These are phyloP conservation scores for Cynodonichthys magdalenae DNA, from an alignment of 2,797 vertebrate species.

Conservation along the genomic window DNA sequence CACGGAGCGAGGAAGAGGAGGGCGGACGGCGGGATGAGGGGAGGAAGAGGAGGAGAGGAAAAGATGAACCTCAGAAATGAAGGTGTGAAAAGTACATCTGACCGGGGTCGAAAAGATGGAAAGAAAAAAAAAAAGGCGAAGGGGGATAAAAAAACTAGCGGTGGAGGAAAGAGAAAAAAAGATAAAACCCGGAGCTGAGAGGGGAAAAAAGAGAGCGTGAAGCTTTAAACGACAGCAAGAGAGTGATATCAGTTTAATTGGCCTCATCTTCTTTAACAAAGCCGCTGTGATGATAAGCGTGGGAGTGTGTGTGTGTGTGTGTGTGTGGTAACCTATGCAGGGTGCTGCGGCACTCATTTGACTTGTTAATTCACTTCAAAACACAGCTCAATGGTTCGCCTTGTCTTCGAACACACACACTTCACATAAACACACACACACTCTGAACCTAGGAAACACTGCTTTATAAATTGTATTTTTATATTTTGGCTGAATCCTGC, in stretches of 20 bases:
- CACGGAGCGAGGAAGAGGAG: slow-evolving; percentile 3
- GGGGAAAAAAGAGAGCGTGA: slow-evolving; percentile 12
- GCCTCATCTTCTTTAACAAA: slow-evolving; percentile 69
- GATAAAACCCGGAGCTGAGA: slow-evolving; percentile 11
- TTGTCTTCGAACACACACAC: slow-evolving; percentile 55
- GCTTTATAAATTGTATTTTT: slow-evolving; percentile 2
- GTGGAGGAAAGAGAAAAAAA: neutral
- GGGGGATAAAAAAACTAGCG: too few species aligned
- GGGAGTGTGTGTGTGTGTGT: slow-evolving; percentile 52
- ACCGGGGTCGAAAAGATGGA: neutral
- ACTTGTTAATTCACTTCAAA: slow-evolving; percentile 80
- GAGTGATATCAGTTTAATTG: slow-evolving; percentile 72
- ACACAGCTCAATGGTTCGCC: slow-evolving; percentile 71
- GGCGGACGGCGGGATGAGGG: neutral
- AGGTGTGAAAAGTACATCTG: too few species aligned
- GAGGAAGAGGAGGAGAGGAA: neutral
- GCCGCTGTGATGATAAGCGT: slow-evolving; percentile 66
- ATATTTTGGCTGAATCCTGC: neutral
- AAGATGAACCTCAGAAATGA: neutral
- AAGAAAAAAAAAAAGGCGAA: neutral
- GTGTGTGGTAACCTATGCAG: slow-evolving; percentile 68
- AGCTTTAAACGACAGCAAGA: slow-evolving; percentile 48
- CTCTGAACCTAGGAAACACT: neutral
- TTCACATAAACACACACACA: slow-evolving; percentile 11
- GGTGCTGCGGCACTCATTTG: slow-evolving; percentile 75